Percentiles rank a stretch among this genome's conserved stretches.
These are phyloP conservation scores for Fringilla coelebs DNA, from an alignment of 2,797 vertebrate species.

Conservation along the genomic window DNA sequence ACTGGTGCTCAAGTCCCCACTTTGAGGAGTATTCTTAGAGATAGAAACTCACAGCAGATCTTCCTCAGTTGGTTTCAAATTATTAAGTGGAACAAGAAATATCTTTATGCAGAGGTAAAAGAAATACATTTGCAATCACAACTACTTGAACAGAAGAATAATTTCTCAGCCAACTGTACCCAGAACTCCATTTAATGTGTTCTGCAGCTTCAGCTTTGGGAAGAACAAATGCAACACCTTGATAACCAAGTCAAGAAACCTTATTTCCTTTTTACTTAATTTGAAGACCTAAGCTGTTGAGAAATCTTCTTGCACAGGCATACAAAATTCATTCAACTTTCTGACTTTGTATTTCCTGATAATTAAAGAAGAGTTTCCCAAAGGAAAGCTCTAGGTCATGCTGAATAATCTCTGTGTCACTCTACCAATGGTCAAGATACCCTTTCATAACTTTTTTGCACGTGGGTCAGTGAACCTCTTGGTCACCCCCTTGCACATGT, in stretches of 20 bases:
- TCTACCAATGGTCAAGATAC: background rate
- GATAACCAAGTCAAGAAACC: background rate
- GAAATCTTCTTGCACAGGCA: background rate
- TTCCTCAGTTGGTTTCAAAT: background rate
- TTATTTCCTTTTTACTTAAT: background rate
- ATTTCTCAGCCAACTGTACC: background rate
- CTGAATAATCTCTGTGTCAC: background rate
- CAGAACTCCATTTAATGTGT: background rate
- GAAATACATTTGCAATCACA: background rate
- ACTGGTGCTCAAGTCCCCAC: background rate
- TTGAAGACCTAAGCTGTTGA: background rate
- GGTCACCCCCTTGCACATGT: background rate
- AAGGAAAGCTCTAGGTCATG: background rate
- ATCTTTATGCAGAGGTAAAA: background rate
- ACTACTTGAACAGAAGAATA: background rate
- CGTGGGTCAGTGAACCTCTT: rapidly evolving
- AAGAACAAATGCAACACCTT: background rate
- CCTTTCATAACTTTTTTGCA: background rate
- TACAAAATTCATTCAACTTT: background rate
- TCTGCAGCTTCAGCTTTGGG: background rate
- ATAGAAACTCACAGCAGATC: background rate
- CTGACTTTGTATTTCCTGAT: background rate
- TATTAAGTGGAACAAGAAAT: background rate
- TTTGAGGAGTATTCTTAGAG: background rate
- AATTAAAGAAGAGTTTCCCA: background rate